phyloP scores from a whole-genome alignment of 1,140 invertebrate species.

The Battus philenor region DNA sequence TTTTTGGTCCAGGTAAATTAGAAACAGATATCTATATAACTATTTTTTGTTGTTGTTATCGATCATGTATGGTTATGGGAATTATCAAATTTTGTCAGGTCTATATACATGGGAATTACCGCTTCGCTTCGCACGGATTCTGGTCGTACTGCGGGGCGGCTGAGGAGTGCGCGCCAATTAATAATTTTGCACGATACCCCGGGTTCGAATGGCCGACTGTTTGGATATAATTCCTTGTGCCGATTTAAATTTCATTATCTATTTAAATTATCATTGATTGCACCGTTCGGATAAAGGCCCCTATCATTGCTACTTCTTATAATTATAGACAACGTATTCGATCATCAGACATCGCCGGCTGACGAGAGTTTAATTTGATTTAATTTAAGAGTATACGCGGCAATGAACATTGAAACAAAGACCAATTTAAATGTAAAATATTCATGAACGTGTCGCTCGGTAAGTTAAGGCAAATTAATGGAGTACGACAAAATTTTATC shows the following conservation, averaged over 20 bases:
- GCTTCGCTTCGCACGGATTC: constrained; percentile 35
- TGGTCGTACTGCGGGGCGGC: constrained; percentile 22
- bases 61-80: no score
- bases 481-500: constrained; percentile 5
- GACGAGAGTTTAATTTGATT: constrained; percentile 5
- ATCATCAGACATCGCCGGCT: constrained; percentile 1
- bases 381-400: constrained; percentile 1
- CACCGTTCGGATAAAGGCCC: constrained; percentile 4
- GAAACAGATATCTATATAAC: no score
- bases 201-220: constrained; percentile 35
- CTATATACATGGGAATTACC: constrained; percentile 17
- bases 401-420: not conserved
- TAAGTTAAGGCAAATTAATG: constrained; percentile 3
- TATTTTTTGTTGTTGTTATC: no score
- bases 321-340: constrained; percentile 14
- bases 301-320: constrained; percentile 10
- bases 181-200: constrained; percentile 64
- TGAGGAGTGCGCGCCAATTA: constrained; percentile 56
- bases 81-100: no score
- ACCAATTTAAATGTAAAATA: constrained; percentile 1
- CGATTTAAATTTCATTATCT: constrained; percentile 16
- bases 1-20: no score
- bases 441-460: not conserved
- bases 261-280: constrained; percentile 14
- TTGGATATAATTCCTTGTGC: constrained; percentile 10